These are phyloP conservation scores for Varecia variegata DNA, from an alignment of 2,797 vertebrate genomes.

Conservation along the genomic window DNA sequence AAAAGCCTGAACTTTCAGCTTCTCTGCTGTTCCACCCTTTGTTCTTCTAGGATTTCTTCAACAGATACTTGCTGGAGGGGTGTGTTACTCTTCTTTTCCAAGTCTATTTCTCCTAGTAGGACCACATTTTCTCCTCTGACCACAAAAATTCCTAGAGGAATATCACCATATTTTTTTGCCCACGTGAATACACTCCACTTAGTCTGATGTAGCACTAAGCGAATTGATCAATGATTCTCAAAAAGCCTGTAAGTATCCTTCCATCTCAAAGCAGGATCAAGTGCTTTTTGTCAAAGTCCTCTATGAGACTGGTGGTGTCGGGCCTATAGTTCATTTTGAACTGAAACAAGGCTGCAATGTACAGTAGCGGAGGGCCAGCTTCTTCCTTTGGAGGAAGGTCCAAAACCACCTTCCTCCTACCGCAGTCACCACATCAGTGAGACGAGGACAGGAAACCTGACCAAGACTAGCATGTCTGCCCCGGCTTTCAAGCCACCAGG, in stretches of 20 bases:
- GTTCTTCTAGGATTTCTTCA: slow-evolving; percentile 97
- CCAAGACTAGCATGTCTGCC: background rate
- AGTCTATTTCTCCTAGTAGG: slow-evolving; percentile 96
- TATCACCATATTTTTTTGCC: slow-evolving; percentile 98
- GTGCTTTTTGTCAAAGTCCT: slow-evolving; percentile 95
- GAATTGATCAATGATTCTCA: slow-evolving; percentile 94
- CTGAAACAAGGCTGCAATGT: background rate
- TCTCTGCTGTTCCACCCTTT: slow-evolving; percentile 94
- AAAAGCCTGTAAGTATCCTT: slow-evolving; percentile 92
- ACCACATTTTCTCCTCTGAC: slow-evolving; percentile 98
- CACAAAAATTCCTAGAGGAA: slow-evolving; percentile 97
- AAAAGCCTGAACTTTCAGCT: slow-evolving; percentile 93
- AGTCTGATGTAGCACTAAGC: slow-evolving; percentile 96
- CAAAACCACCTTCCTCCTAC: background rate
- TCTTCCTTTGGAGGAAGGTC: background rate
- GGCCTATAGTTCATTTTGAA: slow-evolving; percentile 93
- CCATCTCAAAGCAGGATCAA: slow-evolving; percentile 92
- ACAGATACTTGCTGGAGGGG: slow-evolving; percentile 96
- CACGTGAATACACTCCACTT: slow-evolving; percentile 97
- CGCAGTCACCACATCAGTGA: background rate
- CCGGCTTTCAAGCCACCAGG: background rate
- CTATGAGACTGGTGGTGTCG: slow-evolving; percentile 93
- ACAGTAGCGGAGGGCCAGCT: background rate
- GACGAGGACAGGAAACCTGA: slow-evolving; percentile 10
- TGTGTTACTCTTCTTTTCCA: slow-evolving; percentile 95